Conservation (phyloP, 1,140 invertebrate species). For the Amyelois transitella region DNA sequence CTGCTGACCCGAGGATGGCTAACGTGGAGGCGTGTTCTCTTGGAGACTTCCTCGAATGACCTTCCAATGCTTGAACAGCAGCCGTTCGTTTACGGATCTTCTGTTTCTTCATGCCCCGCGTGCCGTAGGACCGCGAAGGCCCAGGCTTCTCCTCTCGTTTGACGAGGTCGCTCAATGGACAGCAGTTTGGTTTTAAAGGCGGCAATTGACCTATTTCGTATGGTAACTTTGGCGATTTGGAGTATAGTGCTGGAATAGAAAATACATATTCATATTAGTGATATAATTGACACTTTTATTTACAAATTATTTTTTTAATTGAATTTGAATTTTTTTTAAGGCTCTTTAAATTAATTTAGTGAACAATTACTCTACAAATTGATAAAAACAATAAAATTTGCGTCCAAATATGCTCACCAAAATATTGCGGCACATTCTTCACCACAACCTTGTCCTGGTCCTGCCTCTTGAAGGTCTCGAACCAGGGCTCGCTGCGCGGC, state of each 20-base stretch:
- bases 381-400: slow-evolving; percentile 4
- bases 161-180: slow-evolving; percentile 56
- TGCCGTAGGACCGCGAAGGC: slow-evolving; percentile 61
- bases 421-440: slow-evolving; percentile 65
- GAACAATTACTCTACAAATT: background rate
- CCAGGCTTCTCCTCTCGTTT: slow-evolving; percentile 52
- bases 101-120: slow-evolving; percentile 64
- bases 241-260: slow-evolving; percentile 62
- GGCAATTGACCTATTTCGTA: slow-evolving; percentile 82
- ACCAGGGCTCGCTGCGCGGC: slow-evolving; percentile 84
- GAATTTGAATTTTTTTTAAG: background rate
- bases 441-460: slow-evolving; percentile 79
- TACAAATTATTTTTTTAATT: background rate
- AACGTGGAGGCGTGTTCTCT: slow-evolving; percentile 89
- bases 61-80: slow-evolving; percentile 57
- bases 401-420: slow-evolving; percentile 66
- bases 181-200: slow-evolving; percentile 75
- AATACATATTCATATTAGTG: slow-evolving; percentile 11
- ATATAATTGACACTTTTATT: background rate
- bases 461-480: slow-evolving; percentile 83
- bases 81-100: slow-evolving; percentile 48
- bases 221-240: slow-evolving; percentile 81
- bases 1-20: slow-evolving; percentile 81
- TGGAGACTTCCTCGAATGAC: slow-evolving; percentile 86
- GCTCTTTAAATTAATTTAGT: too few species aligned